Conservation (phyloP, 1,140 invertebrate genomes). For the Leucophenga varia region DNA sequence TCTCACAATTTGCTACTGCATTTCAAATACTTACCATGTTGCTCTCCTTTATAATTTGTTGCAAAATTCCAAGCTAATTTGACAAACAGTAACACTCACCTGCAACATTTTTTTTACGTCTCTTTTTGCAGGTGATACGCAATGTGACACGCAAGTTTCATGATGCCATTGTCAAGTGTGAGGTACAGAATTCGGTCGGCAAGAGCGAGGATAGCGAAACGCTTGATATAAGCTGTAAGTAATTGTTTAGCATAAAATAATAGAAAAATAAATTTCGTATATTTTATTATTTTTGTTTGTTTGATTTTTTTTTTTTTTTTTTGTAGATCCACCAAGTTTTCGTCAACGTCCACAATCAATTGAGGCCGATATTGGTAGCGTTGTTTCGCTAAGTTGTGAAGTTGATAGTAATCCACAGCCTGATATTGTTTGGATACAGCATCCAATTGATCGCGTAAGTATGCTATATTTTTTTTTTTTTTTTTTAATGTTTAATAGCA, state of each 20-base stretch:
- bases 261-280: neutral
- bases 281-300: too few relatives aligned
- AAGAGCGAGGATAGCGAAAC: constrained; percentile 74
- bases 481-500: constrained; percentile 16
- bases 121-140: constrained; percentile 61
- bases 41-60: constrained; percentile 1
- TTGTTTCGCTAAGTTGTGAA: constrained; percentile 72
- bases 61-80: constrained; percentile 35
- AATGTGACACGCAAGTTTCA: constrained; percentile 72
- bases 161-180: constrained; percentile 76
- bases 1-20: too few relatives aligned
- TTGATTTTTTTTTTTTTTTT: constrained; percentile 9
- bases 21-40: too few relatives aligned
- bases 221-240: constrained; percentile 75
- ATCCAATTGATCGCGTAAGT: constrained; percentile 64
- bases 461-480: constrained; percentile 11
- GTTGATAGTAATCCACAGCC: constrained; percentile 77
- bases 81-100: constrained; percentile 25
- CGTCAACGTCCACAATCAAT: constrained; percentile 65
- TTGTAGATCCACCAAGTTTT: constrained; percentile 65
- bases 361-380: constrained; percentile 68
- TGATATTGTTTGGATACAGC: constrained; percentile 74
- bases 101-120: too few relatives aligned
- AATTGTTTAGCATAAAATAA: neutral
- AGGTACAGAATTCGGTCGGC: constrained; percentile 77